These are phyloP conservation scores for Machaerirhynchus nigripectus DNA, from an alignment of 2,113 vertebrate species.

Conservation along the genomic window DNA sequence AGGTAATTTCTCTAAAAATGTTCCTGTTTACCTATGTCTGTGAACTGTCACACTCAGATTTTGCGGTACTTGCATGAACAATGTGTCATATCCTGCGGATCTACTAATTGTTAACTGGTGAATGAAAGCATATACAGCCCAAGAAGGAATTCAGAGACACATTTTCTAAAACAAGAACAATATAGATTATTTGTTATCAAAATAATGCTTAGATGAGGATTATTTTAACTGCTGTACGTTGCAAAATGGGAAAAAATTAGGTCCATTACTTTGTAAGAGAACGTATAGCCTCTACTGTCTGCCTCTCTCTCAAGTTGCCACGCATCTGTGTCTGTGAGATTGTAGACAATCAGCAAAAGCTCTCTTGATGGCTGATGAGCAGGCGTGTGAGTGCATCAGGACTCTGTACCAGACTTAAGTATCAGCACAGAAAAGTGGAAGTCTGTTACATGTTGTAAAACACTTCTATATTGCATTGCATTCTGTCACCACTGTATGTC, in stretches of 20 bases:
- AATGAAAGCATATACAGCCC: background rate
- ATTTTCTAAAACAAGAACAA: background rate
- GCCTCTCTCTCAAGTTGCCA: background rate
- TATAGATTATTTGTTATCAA: background rate
- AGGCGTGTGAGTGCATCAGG: background rate
- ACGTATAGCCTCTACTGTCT: background rate
- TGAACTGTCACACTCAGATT: background rate
- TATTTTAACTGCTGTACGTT: background rate
- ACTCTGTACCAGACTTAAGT: background rate
- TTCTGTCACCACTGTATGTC: background rate
- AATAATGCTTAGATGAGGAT: background rate
- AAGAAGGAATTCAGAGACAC: background rate
- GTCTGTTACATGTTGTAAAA: background rate
- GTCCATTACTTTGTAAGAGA: background rate
- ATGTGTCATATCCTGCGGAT: background rate
- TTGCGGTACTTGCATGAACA: background rate
- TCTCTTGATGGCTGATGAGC: background rate
- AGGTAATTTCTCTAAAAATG: conserved; percentile 69
- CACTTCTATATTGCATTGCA: background rate
- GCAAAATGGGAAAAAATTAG: background rate
- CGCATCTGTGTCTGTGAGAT: background rate
- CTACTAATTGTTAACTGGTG: background rate
- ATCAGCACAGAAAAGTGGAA: background rate
- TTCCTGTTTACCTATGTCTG: background rate
- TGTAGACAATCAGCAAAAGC: background rate